phyloP scores from a whole-genome alignment of 2,113 vertebrate genomes.

The Scortum barcoo region DNA sequence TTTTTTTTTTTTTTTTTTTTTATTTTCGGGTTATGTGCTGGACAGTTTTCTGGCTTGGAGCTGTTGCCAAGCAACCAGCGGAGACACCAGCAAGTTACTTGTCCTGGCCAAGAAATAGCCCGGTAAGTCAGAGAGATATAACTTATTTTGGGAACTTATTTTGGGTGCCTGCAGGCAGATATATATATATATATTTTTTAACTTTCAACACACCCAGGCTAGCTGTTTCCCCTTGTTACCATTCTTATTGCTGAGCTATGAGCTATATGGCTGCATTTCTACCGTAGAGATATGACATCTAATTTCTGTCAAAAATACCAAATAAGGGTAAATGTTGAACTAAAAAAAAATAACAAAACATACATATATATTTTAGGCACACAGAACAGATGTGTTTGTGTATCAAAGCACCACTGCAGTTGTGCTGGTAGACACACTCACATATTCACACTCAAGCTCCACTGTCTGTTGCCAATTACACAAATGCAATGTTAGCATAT shows the following conservation, averaged over 20 bases:
- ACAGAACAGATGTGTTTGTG: neutral
- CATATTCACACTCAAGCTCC: neutral
- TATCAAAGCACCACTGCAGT: constrained; percentile 1
- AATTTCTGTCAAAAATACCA: neutral
- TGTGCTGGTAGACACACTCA: constrained; percentile 13
- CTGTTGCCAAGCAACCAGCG: constrained; percentile 6
- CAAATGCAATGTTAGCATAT: constrained; percentile 34
- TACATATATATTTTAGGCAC: neutral
- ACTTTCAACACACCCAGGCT: neutral
- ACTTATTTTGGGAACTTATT: neutral
- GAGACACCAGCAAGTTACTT: neutral
- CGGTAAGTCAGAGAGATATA: neutral
- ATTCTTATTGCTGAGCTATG: neutral
- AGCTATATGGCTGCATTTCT: neutral
- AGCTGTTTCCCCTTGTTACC: neutral
- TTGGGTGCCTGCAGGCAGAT: neutral
- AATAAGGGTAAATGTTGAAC: neutral
- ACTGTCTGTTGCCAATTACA: constrained; percentile 44
- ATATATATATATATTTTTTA: no score
- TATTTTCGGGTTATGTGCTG: neutral
- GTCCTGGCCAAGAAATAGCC: neutral
- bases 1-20: no score
- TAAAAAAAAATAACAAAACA: constrained; percentile 7
- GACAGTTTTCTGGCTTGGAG: neutral
- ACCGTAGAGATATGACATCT: neutral